Evolutionary conservation across 1,140 invertebrate genomes (phyloP), one percentile per base, ranked within the genome.

Genomic region (Drosophila punjabiensis): DNA sequence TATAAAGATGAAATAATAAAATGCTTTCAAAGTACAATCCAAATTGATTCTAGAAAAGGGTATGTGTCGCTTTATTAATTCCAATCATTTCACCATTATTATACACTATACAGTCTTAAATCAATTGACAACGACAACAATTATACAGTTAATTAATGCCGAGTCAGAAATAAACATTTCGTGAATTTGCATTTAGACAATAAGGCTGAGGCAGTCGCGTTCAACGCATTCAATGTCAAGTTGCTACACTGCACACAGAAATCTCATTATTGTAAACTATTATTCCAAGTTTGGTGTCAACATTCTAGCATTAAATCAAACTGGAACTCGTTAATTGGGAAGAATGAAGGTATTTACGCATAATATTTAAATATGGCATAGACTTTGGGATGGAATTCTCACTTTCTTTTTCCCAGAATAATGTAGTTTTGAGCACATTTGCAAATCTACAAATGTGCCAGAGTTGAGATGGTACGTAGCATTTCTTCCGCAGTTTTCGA

Each of bases 151-250:
- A 56, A 58, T 65, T 65, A 32, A 41, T 30, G 39, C 39, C 37
- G 67, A 73, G 43, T 74, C 70, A 74, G 20, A 43, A 35, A 18
- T 39, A 28, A 20, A 16, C 48, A 68, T 52, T 30, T 69, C 30
- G 35, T 56, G 8, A 48, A 48, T 68, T 39, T 48, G 20, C 60
- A 68, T 59, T 73, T 59, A 30, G 30, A 24, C 50, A 43, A 50
- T 43, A 45, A 24, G 45, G 65, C 45, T 55, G 53, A 71, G 65
- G 65, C 33, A 47, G 60, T 75, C 81, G 81, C 53, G 39, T 67
- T 37, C 79, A 47, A 63, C 45, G 45, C 58, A 79, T 84, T 83
- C 81, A 83, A 83, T 83, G 81, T 83, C 81, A 84, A 84, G 81
- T 76, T 73, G 43, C 28, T 13, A 33, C 62, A 70, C 48, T 43